Evolutionary conservation across 2,888 invertebrate genomes (phyloP).

Genomic region (Stegana nigrithorax): DNA sequence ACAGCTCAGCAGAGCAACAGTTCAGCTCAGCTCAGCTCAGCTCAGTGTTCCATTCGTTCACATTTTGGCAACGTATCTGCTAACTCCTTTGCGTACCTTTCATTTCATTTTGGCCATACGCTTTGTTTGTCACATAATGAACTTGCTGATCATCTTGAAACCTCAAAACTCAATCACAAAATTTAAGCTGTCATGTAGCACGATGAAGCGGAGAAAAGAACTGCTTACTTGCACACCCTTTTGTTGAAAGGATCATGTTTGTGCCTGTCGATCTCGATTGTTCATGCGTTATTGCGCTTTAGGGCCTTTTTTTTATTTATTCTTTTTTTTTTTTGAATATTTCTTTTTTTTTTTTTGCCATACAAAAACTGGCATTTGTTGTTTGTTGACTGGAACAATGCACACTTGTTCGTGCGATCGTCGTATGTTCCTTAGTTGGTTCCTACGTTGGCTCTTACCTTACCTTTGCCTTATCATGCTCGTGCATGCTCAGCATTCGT

Average conservation of each 20-base stretch:
- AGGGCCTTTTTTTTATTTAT: too few species aligned
- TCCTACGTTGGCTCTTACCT: neutral
- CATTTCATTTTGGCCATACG: slow-evolving; percentile 3
- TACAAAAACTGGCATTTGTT: too few species aligned
- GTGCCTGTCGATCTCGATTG: slow-evolving; percentile 46
- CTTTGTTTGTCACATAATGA: slow-evolving; percentile 56
- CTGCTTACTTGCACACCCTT: neutral
- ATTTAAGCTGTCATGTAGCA: slow-evolving; percentile 23
- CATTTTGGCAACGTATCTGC: too few species aligned
- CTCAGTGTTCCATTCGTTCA: too few species aligned
- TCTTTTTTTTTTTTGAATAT: slow-evolving; percentile 42
- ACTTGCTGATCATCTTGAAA: slow-evolving; percentile 46
- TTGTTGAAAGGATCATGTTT: slow-evolving; percentile 23
- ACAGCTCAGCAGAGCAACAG: too few species aligned
- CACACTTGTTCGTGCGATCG: too few species aligned
- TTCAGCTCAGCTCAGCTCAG: too few species aligned
- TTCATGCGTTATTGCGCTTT: too few species aligned
- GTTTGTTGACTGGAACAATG: too few species aligned
- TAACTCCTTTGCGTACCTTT: neutral
- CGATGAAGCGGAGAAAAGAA: slow-evolving; percentile 3
- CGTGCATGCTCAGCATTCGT: slow-evolving; percentile 24
- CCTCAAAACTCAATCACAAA: slow-evolving; percentile 48
- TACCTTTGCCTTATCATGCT: slow-evolving; percentile 1
- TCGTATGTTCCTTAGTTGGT: slow-evolving; percentile 1
- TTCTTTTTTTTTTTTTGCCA: slow-evolving; percentile 38